A percentile compares a stretch with the other conserved stretches of the same genome.
These are phyloP conservation scores for Hipposideros larvatus DNA, from an alignment of 2,797 vertebrate genomes.

Conservation along the genomic window DNA sequence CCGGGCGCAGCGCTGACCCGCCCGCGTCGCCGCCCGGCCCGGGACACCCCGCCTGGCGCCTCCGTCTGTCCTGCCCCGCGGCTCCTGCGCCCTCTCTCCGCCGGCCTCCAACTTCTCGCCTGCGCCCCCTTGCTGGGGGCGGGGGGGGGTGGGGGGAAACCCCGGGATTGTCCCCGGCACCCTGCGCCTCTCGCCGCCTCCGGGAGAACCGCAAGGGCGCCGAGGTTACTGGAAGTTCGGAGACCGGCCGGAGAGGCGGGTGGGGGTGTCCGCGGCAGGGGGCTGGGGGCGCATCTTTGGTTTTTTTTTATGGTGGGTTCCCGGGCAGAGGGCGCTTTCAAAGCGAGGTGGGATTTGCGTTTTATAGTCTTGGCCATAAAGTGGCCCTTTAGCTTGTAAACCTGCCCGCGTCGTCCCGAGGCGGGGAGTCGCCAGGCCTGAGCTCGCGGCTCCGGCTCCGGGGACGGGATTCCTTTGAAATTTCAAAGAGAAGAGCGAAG, in stretches of 20 bases:
- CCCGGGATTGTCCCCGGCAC: not conserved
- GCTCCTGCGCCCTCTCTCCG: not conserved
- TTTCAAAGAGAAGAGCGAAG: constrained; percentile 69
- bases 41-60: not conserved
- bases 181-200: constrained; percentile 2
- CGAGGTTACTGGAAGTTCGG: constrained; percentile 40
- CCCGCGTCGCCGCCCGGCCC: not conserved
- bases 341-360: constrained; percentile 70
- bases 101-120: not conserved
- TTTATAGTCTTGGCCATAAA: constrained; percentile 79
- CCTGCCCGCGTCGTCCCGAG: constrained; percentile 30
- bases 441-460: not conserved
- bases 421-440: constrained; percentile 31
- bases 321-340: constrained; percentile 69
- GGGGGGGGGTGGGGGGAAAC: not conserved
- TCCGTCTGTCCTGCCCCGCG: not conserved
- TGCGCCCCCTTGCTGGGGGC: not conserved
- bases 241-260: not conserved
- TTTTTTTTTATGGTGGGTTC: constrained; percentile 60
- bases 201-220: not conserved
- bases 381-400: constrained; percentile 69
- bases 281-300: constrained; percentile 17
- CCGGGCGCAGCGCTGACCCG: not conserved
- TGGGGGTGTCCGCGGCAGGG: not conserved
- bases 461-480: constrained; percentile 74